Base-by-base conservation (phyloP, 2,888 invertebrate species). In the Hirtodrosophila alboralis region DNA sequence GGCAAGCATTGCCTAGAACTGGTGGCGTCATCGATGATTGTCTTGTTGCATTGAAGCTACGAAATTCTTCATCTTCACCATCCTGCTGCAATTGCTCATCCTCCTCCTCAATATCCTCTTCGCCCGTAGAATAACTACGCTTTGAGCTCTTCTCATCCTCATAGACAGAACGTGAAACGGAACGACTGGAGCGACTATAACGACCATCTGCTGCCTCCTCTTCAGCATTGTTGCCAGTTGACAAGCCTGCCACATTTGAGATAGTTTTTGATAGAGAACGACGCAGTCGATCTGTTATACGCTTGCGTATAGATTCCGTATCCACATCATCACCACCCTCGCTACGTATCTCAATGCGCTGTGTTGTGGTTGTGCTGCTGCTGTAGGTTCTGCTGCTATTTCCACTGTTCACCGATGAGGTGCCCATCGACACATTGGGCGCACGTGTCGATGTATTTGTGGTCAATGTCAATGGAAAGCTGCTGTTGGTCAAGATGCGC, bases 141-240 rank as follows among this genome's bases (percentile, higher is more conserved):
- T 88, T 88, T 1, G 88, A 89, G 36, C 87, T 89, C 49, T 86
- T 87, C 14, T 88, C 89, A 54, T 90, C 90, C 14, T 90, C 90
- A 41, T 88, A 89, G 0, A 87, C 73, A 4, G 90, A 90, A n/a
- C 89, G 87, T 7, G 89, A 89, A 0, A 72, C 64, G 4, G 23
- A 10, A 45, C n/a, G n/a, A n/a, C n/a, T n/a, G n/a, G n/a, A 87
- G 4, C 88, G 86, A 41, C 87, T 88, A 12, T 85, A 86, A 4
- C 83, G 88, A 58, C 87, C 86, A 49, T 69, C 85, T 3, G 31
- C 54, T 18, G 62, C 79, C 21, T 75, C 86, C 28, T n/a, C n/a
- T n/a, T n/a, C n/a, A n/a, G 75, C 83, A 16, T 58, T 67, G 8
- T 70, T 76, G 18, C 4, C 4, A 4, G 77, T 86, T 23, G 72